Evolutionary conservation across 2,888 invertebrate species (phyloP).

Genomic region (Aleiodes alternator): DNA sequence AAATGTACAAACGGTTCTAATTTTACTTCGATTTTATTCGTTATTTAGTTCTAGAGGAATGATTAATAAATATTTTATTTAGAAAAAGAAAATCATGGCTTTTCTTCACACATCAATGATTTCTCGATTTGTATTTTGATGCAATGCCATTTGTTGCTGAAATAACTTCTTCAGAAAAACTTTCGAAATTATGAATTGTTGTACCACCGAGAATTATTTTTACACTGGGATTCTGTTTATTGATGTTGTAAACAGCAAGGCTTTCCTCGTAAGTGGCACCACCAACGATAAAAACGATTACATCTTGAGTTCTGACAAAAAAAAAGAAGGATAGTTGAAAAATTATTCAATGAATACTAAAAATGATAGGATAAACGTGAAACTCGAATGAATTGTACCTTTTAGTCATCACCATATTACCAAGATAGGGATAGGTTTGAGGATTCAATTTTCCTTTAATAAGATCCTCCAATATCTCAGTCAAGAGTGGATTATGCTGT

Average conservation of each 20-base stretch:
- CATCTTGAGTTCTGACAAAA: constrained; percentile 86
- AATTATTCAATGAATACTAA: constrained; percentile 28
- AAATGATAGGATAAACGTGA: constrained; percentile 4
- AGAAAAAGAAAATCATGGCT: constrained; percentile 45
- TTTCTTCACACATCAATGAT: constrained; percentile 58
- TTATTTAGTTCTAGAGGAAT: constrained; percentile 38
- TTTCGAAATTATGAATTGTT: constrained; percentile 90
- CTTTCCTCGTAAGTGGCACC: constrained; percentile 98
- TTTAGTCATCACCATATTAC: constrained; percentile 77
- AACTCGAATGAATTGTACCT: constrained; percentile 70
- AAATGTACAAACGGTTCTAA: background rate
- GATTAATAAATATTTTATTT: constrained; percentile 61
- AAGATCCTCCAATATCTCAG: constrained; percentile 92
- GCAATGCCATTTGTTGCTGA: constrained; percentile 82
- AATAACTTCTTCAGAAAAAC: constrained; percentile 87
- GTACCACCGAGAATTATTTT: constrained; percentile 94
- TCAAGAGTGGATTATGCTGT: constrained; percentile 95
- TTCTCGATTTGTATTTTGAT: constrained; percentile 79
- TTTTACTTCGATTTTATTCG: constrained; percentile 2
- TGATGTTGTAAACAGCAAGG: constrained; percentile 87
- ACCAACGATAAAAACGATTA: constrained; percentile 97
- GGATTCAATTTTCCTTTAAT: constrained; percentile 93
- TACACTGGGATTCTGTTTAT: constrained; percentile 84
- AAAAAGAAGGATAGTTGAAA: constrained; percentile 23
- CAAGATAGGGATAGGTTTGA: constrained; percentile 89